Conservation (phyloP, 2,113 vertebrate genomes). For the Crypturellus undulatus region DNA sequence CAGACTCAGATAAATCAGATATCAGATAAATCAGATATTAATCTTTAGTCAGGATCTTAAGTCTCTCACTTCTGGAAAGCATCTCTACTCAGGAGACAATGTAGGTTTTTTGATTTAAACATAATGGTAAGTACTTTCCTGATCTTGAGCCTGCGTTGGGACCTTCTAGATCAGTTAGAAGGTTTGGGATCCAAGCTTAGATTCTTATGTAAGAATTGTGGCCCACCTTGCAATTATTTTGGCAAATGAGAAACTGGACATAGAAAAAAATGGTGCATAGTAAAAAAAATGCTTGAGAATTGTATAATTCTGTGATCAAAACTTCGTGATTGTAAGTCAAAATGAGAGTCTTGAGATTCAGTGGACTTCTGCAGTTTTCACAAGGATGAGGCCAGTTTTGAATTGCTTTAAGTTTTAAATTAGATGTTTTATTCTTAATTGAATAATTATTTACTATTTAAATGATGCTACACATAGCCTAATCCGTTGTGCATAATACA, state of each 20-base stretch:
- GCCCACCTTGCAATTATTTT: background rate
- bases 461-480: background rate
- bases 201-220: background rate
- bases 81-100: background rate
- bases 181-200: background rate
- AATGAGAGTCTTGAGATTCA: background rate
- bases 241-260: background rate
- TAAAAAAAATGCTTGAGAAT: background rate
- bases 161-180: background rate
- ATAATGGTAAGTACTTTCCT: background rate
- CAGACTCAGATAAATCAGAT: background rate
- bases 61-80: background rate
- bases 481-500: background rate
- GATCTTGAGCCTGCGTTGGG: background rate
- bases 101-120: background rate
- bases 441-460: background rate
- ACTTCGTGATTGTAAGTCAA: background rate
- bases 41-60: background rate
- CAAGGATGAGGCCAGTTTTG: background rate
- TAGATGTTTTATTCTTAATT: background rate
- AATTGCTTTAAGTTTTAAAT: background rate
- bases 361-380: background rate
- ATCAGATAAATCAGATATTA: no score
- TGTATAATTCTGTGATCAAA: background rate
- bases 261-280: background rate